Percentiles rank a stretch among this genome's conserved stretches.
Evolutionary conservation across 2,797 vertebrate genomes (phyloP).

Genomic region (Lepilemur septentrionalis): DNA sequence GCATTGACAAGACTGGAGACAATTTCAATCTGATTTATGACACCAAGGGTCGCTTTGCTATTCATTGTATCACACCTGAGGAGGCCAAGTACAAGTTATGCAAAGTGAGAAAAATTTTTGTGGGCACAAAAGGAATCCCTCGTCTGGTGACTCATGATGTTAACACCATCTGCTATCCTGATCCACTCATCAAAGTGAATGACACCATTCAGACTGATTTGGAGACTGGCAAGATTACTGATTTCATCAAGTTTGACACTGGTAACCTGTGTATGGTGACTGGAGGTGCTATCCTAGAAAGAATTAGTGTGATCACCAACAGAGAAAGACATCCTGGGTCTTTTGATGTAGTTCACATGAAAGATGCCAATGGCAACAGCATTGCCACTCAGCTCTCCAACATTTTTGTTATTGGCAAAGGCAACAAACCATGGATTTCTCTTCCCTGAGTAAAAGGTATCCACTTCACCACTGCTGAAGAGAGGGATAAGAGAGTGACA

Average conservation of each 20-base stretch:
- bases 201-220: not conserved
- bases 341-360: no score
- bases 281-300: no score
- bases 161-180: not conserved
- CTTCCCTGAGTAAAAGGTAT: no score
- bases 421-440: no score
- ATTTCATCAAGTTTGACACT: not conserved
- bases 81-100: not conserved
- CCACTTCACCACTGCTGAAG: no score
- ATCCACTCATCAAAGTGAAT: not conserved
- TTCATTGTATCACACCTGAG: not conserved
- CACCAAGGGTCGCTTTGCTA: not conserved
- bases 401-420: no score
- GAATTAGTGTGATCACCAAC: no score
- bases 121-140: not conserved
- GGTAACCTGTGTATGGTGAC: not conserved
- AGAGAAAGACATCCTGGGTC: no score
- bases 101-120: not conserved
- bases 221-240: not conserved
- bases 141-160: not conserved
- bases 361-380: no score
- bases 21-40: not conserved
- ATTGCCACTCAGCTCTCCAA: no score
- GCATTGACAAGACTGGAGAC: not conserved
- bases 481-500: no score